Evolutionary conservation across 2,888 invertebrate species (phyloP).

Genomic region (Lissocephala sabroskyi): DNA sequence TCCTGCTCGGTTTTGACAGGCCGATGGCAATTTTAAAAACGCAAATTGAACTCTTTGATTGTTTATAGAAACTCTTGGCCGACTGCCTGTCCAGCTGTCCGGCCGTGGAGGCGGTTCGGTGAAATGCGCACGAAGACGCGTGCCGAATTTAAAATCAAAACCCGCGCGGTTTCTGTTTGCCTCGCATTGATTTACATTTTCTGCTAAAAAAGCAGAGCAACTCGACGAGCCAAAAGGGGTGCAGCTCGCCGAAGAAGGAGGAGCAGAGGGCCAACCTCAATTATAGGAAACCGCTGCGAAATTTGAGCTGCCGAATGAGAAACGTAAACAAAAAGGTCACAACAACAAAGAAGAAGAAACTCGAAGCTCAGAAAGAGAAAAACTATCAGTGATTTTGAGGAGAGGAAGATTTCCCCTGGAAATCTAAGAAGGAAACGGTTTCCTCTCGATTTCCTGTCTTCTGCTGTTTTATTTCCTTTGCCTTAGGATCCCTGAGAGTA

Average conservation of each 20-base stretch:
- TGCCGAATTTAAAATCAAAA: slow-evolving; percentile 67
- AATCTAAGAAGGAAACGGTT: too few relatives aligned
- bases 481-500: too few relatives aligned
- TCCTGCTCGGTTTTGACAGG: too few relatives aligned
- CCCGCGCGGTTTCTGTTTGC: slow-evolving; percentile 41
- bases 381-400: slow-evolving; percentile 2
- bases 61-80: too few relatives aligned
- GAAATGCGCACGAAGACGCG: slow-evolving; percentile 67
- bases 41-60: too few relatives aligned
- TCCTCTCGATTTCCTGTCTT: too few relatives aligned
- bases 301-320: slow-evolving; percentile 44
- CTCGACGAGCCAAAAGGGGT: slow-evolving; percentile 20
- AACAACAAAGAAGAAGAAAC: slow-evolving; percentile 2
- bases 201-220: slow-evolving; percentile 26
- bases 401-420: too few relatives aligned
- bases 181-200: slow-evolving; percentile 62
- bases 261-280: too few relatives aligned
- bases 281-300: slow-evolving; percentile 42
- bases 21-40: too few relatives aligned
- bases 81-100: too few relatives aligned
- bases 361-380: background rate
- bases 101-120: too few relatives aligned
- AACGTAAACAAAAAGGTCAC: slow-evolving; percentile 22
- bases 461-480: too few relatives aligned
- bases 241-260: slow-evolving; percentile 17